phyloP scores from a whole-genome alignment of 2,888 invertebrate species.

The Meteorus cinctellus region DNA sequence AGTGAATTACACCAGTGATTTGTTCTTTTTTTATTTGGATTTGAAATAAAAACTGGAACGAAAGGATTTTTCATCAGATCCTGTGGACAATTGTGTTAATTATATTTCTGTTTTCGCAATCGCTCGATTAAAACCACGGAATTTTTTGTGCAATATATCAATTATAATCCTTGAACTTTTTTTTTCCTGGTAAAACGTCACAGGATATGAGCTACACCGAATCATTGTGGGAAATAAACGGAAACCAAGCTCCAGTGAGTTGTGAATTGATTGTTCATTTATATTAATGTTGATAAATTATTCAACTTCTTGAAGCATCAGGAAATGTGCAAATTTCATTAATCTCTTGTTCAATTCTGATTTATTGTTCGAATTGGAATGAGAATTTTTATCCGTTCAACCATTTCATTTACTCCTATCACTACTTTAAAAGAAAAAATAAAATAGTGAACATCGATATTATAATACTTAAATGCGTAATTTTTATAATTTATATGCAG shows the following conservation, averaged over 20 bases:
- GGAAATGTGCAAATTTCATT: too few relatives aligned
- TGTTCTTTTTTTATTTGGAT: not conserved
- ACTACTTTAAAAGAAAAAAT: too few relatives aligned
- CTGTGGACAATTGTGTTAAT: not conserved
- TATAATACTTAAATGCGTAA: not conserved
- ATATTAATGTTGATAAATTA: too few relatives aligned
- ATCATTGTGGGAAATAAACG: slow-evolving; percentile 71
- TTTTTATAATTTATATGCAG: slow-evolving; percentile 32
- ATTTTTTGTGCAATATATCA: not conserved
- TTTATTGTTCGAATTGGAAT: too few relatives aligned
- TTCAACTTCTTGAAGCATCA: too few relatives aligned
- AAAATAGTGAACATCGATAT: slow-evolving; percentile 1
- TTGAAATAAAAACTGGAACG: not conserved
- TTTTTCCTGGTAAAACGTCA: slow-evolving; percentile 27
- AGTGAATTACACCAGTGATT: not conserved
- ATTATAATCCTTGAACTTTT: not conserved
- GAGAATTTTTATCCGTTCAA: too few relatives aligned
- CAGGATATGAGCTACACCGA: slow-evolving; percentile 72
- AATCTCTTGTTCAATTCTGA: too few relatives aligned
- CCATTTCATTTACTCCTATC: too few relatives aligned
- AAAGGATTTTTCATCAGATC: not conserved
- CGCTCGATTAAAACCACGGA: not conserved
- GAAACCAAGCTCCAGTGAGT: slow-evolving; percentile 71
- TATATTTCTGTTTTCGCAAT: not conserved
- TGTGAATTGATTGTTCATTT: slow-evolving; percentile 14